phyloP scores from a whole-genome alignment of 2,888 invertebrate species.

The Athrips mouffetella region DNA sequence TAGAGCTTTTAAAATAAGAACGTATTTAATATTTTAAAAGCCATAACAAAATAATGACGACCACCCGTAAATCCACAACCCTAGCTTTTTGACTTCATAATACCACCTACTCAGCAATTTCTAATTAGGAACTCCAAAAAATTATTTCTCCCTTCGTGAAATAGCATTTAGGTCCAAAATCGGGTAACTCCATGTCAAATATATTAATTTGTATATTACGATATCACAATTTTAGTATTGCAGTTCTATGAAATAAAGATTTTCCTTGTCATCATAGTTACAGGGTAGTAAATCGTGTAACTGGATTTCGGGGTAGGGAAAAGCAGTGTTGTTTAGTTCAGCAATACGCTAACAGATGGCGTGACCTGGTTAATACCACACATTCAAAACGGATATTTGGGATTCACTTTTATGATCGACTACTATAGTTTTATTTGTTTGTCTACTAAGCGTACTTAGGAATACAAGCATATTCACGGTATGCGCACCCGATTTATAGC shows the following conservation, averaged over 20 bases:
- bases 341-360: constrained; percentile 61
- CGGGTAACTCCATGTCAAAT: neutral
- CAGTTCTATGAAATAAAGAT: neutral
- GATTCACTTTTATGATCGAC: constrained; percentile 44
- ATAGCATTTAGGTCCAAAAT: neutral
- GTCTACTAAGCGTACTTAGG: too few relatives aligned
- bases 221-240: neutral
- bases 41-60: constrained; percentile 47
- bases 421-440: constrained; percentile 54
- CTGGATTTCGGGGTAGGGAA: neutral
- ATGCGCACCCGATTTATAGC: too few relatives aligned
- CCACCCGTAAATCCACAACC: constrained; percentile 56
- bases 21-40: constrained; percentile 50
- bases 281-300: neutral
- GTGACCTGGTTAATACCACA: constrained; percentile 54
- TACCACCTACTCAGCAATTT: constrained; percentile 23
- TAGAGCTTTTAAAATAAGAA: neutral
- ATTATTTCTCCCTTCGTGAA: neutral
- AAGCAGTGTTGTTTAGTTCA: constrained; percentile 27
- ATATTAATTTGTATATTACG: neutral
- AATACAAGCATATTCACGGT: too few relatives aligned
- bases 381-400: constrained; percentile 43
- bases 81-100: neutral
- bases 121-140: neutral
- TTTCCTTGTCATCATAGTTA: neutral